phyloP scores from a whole-genome alignment of 30 jellyfish, hydroid and myxozoan species.

The Morbakka virulenta region DNA sequence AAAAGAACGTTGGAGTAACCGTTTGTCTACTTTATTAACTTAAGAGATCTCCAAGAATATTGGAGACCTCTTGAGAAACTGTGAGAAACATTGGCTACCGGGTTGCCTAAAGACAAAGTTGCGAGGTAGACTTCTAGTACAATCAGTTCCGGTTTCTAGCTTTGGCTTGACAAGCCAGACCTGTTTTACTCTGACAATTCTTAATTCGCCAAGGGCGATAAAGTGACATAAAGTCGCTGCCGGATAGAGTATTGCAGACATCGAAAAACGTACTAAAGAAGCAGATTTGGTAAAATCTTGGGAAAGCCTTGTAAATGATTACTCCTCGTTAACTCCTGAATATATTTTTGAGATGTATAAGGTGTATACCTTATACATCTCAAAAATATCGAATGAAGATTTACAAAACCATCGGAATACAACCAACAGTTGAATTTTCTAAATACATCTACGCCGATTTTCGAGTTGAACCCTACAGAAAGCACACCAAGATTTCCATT shows the following conservation, averaged over 20 bases:
- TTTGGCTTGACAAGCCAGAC: not conserved
- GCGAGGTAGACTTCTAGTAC: not conserved
- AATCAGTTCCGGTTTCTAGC: not conserved
- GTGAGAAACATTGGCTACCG: not conserved
- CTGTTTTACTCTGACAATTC: not conserved
- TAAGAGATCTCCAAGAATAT: no score
- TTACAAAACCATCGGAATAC: no score
- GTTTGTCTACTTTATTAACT: no score
- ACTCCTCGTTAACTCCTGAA: not conserved
- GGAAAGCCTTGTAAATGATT: not conserved
- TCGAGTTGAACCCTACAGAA: no score
- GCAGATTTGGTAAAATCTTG: not conserved
- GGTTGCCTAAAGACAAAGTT: not conserved
- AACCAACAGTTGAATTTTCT: no score
- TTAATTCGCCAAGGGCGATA: not conserved
- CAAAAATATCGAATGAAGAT: not conserved
- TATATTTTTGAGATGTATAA: not conserved
- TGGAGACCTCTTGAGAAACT: no score
- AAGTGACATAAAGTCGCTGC: not conserved
- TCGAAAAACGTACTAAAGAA: not conserved
- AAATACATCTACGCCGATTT: no score
- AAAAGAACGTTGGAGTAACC: no score
- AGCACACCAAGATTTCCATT: no score
- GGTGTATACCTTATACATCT: no score
- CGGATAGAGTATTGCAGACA: not conserved